phyloP scores from a whole-genome alignment of 2,113 vertebrate genomes.

The Miniopterus natalensis region DNA sequence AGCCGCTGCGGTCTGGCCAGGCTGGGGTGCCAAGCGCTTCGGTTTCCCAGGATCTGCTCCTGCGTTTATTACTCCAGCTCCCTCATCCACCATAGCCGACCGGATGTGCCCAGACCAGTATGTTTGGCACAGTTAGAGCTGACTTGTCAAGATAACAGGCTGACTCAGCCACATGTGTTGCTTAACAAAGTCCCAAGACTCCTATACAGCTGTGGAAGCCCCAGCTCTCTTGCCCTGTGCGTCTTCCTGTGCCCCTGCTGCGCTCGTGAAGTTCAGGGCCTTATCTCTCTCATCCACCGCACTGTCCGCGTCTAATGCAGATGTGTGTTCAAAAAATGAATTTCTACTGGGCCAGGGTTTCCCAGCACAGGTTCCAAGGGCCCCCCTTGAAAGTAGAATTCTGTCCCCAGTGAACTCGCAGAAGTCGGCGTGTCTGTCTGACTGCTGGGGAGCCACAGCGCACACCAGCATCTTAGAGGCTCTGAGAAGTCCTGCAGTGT shows the following conservation, averaged over 20 bases:
- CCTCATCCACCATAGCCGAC: accelerated
- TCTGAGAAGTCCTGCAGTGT: not conserved
- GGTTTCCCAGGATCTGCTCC: not conserved
- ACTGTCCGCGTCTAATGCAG: not conserved
- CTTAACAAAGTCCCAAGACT: not conserved
- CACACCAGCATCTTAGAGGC: not conserved
- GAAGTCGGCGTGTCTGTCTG: not conserved
- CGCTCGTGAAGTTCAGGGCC: not conserved
- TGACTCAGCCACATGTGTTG: not conserved
- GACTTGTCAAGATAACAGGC: not conserved
- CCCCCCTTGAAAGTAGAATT: not conserved
- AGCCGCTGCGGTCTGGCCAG: accelerated
- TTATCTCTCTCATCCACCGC: not conserved
- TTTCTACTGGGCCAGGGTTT: not conserved
- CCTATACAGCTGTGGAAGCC: not conserved
- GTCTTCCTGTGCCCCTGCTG: not conserved
- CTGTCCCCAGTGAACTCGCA: not conserved
- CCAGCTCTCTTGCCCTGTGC: not conserved
- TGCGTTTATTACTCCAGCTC: not conserved
- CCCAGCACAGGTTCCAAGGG: not conserved
- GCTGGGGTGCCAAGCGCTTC: not conserved
- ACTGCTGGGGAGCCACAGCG: not conserved
- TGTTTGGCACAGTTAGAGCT: not conserved
- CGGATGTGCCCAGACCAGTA: not conserved
- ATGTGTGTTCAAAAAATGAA: not conserved